These are phyloP conservation scores for Anguilla anguilla DNA, from an alignment of 2,797 vertebrate genomes.

Conservation along the genomic window DNA sequence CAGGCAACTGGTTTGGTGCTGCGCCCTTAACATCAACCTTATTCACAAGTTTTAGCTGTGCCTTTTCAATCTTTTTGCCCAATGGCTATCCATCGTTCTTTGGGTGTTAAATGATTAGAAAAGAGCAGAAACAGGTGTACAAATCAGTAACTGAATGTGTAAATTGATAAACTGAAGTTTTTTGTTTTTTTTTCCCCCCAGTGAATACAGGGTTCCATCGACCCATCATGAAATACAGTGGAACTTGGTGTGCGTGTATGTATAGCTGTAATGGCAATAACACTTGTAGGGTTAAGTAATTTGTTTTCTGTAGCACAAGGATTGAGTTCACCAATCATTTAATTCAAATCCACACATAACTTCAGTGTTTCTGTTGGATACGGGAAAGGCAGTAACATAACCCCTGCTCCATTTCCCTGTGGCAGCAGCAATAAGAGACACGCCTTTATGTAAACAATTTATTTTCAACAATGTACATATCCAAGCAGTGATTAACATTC, in stretches of 20 bases:
- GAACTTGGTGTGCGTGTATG: neutral
- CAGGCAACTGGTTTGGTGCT: neutral
- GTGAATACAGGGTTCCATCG: neutral
- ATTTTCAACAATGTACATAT: conserved; percentile 93
- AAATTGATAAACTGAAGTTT: neutral
- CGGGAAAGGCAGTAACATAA: neutral
- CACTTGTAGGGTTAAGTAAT: neutral
- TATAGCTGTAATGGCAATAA: neutral
- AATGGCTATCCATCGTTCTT: neutral
- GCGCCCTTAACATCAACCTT: neutral
- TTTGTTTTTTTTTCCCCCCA: no score
- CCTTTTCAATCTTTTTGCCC: neutral
- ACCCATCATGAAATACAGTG: neutral
- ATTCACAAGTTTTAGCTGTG: neutral
- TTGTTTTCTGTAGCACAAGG: neutral
- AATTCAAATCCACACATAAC: neutral
- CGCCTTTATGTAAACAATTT: conserved; percentile 94
- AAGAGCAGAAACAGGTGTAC: neutral
- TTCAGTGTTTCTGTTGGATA: neutral
- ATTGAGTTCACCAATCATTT: neutral
- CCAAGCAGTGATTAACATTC: conserved; percentile 99
- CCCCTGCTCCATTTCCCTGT: neutral
- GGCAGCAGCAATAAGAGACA: conserved; percentile 21
- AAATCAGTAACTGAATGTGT: neutral
- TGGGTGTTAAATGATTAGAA: neutral